Percentiles rank a stretch among this genome's conserved stretches.
Conservation (phyloP, 2,113 vertebrate species). For the Gnathonemus echidnorhynchus region DNA sequence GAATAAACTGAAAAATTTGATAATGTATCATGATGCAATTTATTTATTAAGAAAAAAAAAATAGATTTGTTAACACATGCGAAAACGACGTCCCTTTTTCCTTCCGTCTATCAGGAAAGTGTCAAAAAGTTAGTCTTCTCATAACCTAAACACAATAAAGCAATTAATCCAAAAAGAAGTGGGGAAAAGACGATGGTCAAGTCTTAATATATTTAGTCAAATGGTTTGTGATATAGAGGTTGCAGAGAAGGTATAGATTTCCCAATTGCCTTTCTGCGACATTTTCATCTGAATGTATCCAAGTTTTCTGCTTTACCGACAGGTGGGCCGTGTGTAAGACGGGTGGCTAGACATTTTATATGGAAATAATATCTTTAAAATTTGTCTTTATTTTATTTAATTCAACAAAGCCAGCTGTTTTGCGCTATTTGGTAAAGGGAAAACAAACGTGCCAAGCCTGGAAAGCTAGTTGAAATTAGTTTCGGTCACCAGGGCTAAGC, state of each 20-base stretch:
- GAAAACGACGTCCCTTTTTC: neutral
- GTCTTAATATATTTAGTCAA: constrained; percentile 94
- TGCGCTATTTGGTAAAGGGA: constrained; percentile 80
- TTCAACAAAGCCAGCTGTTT: constrained; percentile 92
- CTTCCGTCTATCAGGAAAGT: neutral
- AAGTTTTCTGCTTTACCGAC: constrained; percentile 28
- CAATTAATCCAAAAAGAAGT: neutral
- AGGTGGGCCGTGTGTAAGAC: constrained; percentile 38
- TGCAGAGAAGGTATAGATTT: neutral
- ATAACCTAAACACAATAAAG: neutral
- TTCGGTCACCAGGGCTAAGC: constrained; percentile 91
- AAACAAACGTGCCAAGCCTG: constrained; percentile 85
- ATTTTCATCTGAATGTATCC: constrained; percentile 27
- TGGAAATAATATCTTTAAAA: constrained; percentile 93
- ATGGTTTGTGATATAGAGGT: constrained; percentile 68
- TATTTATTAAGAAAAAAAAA: neutral
- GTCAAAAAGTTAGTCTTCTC: neutral
- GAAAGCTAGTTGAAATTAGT: constrained; percentile 98
- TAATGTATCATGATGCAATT: neutral
- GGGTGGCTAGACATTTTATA: constrained; percentile 28
- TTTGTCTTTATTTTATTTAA: constrained; percentile 95
- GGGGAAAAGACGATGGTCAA: constrained; percentile 76
- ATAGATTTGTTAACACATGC: neutral
- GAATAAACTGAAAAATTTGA: neutral
- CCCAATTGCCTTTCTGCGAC: constrained; percentile 35